Base-by-base conservation (phyloP, 2,888 invertebrate species). In the Ophion ellenae region DNA sequence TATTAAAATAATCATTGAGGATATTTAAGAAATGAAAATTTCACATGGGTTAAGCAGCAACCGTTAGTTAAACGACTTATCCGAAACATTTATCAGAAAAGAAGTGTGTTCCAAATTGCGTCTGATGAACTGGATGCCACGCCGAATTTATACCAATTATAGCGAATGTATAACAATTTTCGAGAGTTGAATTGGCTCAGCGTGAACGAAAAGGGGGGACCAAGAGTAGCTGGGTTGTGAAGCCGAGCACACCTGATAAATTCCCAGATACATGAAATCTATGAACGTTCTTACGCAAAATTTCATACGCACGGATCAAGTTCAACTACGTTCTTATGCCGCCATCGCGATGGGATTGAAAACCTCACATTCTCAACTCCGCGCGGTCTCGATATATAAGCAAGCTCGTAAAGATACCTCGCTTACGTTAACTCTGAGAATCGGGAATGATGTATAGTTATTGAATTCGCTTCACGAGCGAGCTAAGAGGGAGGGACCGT, bases 391-490 rank as follows among this genome's bases (percentile, higher is more conserved):
- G 81, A 66, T 70, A 75, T 57, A 61, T 24, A 81, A 82, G 81
- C 66, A 69, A 82, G 89, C 86, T 89, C 89, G 87, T 89, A 89
- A 88, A 89, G 87, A 84, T 81, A 85, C 75, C 83, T 81, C 82
- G 87, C 85, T 88, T 86, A 88, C 89, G 89, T 88, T 89, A 90
- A 90, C 90, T 91, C 89, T 88, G 86, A 59, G 76, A 88, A 90
- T 90, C 90, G 86, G 81, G 89, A 24, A 90, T 91, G 91, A 91
- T 90, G 90, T 91, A 91, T 90, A 90, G 91, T 91, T 91, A 92
- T 92, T 90, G 91, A 92, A 91, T 91, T 91, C 90, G 89, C 90
- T 75, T 75, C 61, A 36, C 53, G 76, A 71, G 47, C 71, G 90
- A 89, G 89, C 84, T 88, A 85, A 84, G 74, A 83, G 67, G 75